These are phyloP conservation scores for Enteromius afrohamiltoni DNA, from an alignment of 2,797 vertebrate species.

Conservation along the genomic window DNA sequence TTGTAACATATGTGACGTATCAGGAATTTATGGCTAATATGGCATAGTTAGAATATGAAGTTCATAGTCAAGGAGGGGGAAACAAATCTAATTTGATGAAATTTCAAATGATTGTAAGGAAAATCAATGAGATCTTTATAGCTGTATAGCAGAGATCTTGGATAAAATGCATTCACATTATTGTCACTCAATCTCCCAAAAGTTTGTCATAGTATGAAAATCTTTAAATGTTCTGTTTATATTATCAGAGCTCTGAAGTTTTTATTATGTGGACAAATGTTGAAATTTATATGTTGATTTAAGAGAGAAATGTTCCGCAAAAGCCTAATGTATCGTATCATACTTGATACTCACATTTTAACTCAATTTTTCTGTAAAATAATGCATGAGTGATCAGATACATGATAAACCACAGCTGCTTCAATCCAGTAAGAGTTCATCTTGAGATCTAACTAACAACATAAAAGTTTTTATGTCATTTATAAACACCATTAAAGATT, in stretches of 20 bases:
- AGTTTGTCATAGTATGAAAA: not conserved
- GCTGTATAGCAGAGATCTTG: not conserved
- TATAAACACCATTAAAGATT: not conserved
- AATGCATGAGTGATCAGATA: not conserved
- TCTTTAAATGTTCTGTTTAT: not conserved
- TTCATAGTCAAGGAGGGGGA: not conserved
- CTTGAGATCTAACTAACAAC: not conserved
- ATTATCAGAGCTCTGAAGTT: not conserved
- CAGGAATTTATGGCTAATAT: not conserved
- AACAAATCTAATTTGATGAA: not conserved
- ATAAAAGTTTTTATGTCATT: not conserved
- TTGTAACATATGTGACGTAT: not conserved
- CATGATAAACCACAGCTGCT: not conserved
- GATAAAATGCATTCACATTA: not conserved
- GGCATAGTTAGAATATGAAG: not conserved
- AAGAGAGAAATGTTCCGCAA: not conserved
- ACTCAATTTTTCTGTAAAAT: not conserved
- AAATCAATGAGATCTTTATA: not conserved
- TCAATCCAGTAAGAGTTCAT: not conserved
- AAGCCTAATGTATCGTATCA: not conserved
- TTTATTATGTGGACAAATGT: not conserved
- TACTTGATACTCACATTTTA: not conserved
- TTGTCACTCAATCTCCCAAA: not conserved
- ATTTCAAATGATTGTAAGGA: not conserved
- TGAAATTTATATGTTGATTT: not conserved